Base-by-base conservation (phyloP, 2,113 vertebrate species). In the Hippocampus mohnikei region DNA sequence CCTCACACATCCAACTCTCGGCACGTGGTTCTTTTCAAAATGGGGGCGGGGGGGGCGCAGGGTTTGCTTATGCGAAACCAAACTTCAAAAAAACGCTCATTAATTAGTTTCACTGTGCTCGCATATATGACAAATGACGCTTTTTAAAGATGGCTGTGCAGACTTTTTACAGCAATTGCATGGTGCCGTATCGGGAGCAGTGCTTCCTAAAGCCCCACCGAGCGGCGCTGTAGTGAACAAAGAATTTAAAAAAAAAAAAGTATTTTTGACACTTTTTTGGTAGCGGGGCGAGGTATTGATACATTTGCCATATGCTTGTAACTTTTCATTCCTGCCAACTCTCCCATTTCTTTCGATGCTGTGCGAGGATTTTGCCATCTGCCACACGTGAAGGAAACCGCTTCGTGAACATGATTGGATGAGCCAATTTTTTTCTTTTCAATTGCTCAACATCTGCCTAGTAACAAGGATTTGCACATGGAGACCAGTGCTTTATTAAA, bases 41-140 rank as follows among this genome's bases (percentile, higher is more conserved):
- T 25, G 5, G 4, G 12, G 16, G 12, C 1, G 12, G 71, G 15
- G 73, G 66, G 70, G 13, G 74, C 29, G 29, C 1, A 37, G 5
- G 33, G 5, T 37, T 37, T 65, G 11, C 81, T 85, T 77, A 74
- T 64, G 42, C 72, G 82, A 77, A 78, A 74, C 74, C 56, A 67
- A 80, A 82, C 66, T 70, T 82, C 58, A 60, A 12, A 60, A 33
- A 60, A 33, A 60, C 78, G 73, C 78, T 73, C 68, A 75, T 86
- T 87, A 88, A 88, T 86, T 81, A 74, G 70, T 70, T 79, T 71
- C 41, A 73, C 73, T 50, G 77, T 62, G 55, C 27, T 33, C 27
- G 16, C 5, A 20, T 37, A 33, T 33, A 60, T 16, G 27, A 33
- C 58, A 60, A 33, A 60, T 21, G 23, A 59, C 15, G 16, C 46